Evolutionary conservation across 1,140 invertebrate genomes (phyloP), one percentile per base, ranked within the genome.

Genomic region (Heliothis subflexa): DNA sequence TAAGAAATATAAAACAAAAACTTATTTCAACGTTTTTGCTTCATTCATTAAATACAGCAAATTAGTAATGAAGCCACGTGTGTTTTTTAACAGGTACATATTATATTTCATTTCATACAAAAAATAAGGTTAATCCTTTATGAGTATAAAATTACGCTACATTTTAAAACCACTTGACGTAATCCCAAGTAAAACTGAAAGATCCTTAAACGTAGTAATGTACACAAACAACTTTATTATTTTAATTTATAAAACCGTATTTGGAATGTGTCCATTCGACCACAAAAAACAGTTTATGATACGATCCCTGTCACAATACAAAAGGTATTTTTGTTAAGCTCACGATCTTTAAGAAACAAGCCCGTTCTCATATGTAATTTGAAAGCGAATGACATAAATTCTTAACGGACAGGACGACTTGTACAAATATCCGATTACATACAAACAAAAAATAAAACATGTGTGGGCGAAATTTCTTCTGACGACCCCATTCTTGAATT

Each of bases 401-500:
- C 70, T 78, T 70, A 59, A 78, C 73, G 64, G 66, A 78, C 78
- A 70, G 62, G 72, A 81, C 52, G 52, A 73, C 77, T 64, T 33
- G 45, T 77, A 81, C 70, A 66, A 81, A 81, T 73, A 79, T 81
- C 77, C 49, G 80, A 76, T 81, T 76, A 78, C 77, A 78, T 71
- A 68, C 64, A 78, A 79, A 78, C 73, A 75, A 75, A 73, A 75
- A 70, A 52, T 52, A 70, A 70, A 79, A 82, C 76, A 55, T 25
- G 71, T 50, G 80, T 81, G 78, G 78, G 82, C 78, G 75, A 81
- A 68, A 83, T 75, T 79, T 81, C 74, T 70, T 83, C 79, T 70
- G 64, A 33, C 54, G 64, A 64, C 61, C 72, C 54, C 73, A 73
- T 71, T 78, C 72, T 76, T 71, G 55, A 49, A 49, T 75, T 81